These are phyloP conservation scores for Hydractinia symbiolongicarpus DNA, from an alignment of 30 jellyfish, hydroid and myxozoan genomes.

Conservation along the genomic window DNA sequence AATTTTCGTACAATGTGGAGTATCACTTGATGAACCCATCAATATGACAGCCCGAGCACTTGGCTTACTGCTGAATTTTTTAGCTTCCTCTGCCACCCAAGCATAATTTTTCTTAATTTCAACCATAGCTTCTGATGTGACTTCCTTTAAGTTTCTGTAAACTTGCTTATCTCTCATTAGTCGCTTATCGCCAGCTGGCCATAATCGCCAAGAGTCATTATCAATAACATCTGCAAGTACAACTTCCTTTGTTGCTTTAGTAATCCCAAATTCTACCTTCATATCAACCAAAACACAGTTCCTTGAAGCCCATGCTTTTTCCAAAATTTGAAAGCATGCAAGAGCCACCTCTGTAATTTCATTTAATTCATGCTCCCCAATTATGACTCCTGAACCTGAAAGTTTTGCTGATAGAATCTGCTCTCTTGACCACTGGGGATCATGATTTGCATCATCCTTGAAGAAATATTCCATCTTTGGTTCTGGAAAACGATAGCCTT, in stretches of 20 bases:
- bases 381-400: slow-evolving; percentile 53
- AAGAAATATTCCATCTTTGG: slow-evolving; percentile 75
- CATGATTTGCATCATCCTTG: slow-evolving; percentile 95
- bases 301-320: slow-evolving; percentile 77
- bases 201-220: slow-evolving; percentile 87
- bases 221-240: slow-evolving; percentile 89
- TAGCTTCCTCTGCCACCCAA: slow-evolving; percentile 81
- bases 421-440: slow-evolving; percentile 90
- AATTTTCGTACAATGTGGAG: slow-evolving; percentile 59
- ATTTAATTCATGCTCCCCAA: slow-evolving; percentile 74
- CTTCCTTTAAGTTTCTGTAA: slow-evolving; percentile 75
- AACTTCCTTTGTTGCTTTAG: slow-evolving; percentile 58
- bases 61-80: slow-evolving; percentile 50
- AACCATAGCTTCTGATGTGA: slow-evolving; percentile 75
- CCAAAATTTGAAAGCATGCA: slow-evolving; percentile 72
- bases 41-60: slow-evolving; percentile 62
- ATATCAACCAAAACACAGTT: slow-evolving; percentile 84
- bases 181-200: slow-evolving; percentile 97
- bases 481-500: slow-evolving; percentile 77
- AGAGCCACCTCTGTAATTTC: slow-evolving; percentile 74
- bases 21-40: slow-evolving; percentile 77
- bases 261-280: slow-evolving; percentile 89
- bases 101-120: slow-evolving; percentile 68
- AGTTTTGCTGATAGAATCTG: slow-evolving; percentile 73
- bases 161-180: slow-evolving; percentile 90